phyloP scores from a whole-genome alignment of 2,797 vertebrate species.

The Coregonus suidteri region DNA sequence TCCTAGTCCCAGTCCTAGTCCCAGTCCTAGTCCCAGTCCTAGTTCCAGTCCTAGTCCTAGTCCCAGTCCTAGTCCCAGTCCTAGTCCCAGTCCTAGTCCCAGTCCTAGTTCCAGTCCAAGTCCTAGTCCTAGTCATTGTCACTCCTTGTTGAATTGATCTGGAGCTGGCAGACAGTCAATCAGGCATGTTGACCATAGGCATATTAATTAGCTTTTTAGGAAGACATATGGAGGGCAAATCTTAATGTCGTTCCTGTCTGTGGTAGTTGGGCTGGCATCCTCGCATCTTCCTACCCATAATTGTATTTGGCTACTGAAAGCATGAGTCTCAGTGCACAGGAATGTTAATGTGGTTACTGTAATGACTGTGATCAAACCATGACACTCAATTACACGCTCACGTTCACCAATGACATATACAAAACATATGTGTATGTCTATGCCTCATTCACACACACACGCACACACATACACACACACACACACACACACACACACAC shows the following conservation, averaged over 20 bases:
- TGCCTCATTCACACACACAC: slow-evolving; percentile 17
- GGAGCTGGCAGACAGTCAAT: not conserved
- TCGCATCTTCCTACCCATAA: slow-evolving; percentile 9
- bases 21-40: no score
- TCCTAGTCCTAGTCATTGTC: not conserved
- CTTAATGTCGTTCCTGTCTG: not conserved
- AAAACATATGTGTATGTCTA: slow-evolving; percentile 15
- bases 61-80: no score
- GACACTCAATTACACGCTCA: slow-evolving; percentile 1
- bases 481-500: no score
- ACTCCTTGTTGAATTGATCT: not conserved
- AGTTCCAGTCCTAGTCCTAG: no score
- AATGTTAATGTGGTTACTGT: not conserved
- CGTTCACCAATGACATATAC: not conserved
- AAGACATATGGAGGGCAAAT: not conserved
- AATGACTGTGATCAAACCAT: not conserved
- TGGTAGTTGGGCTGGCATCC: not conserved
- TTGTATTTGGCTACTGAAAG: slow-evolving; percentile 26
- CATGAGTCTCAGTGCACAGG: slow-evolving; percentile 5
- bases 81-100: no score
- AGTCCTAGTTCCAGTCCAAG: not conserved
- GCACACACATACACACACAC: not conserved
- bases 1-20: no score
- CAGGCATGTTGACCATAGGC: not conserved
- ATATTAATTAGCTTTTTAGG: not conserved